Percentiles rank a stretch among this genome's conserved stretches.
phyloP scores from a whole-genome alignment of 2,113 vertebrate species.

The Himantopus leucocephalus region DNA sequence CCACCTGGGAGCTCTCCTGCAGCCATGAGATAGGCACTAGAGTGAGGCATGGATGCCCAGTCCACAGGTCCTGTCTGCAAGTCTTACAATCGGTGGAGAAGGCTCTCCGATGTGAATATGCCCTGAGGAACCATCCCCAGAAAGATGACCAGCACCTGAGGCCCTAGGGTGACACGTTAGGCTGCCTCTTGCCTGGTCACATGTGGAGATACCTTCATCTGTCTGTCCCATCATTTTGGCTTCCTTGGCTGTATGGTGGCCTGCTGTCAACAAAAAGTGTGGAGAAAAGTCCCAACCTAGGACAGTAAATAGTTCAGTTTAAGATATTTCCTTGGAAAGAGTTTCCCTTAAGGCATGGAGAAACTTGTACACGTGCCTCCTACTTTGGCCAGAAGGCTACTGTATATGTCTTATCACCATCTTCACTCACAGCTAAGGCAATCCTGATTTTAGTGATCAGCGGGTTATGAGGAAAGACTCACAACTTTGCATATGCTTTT shows the following conservation, averaged over 20 bases:
- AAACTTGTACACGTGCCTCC: fast-evolving
- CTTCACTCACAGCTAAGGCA: fast-evolving
- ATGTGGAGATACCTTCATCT: background rate
- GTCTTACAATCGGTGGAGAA: background rate
- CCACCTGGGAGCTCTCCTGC: background rate
- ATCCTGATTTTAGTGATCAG: background rate
- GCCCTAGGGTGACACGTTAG: background rate
- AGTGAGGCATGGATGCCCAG: background rate
- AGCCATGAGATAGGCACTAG: background rate
- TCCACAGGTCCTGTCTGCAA: background rate
- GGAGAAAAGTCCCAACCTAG: background rate
- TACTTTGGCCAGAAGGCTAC: background rate
- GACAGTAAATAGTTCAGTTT: background rate
- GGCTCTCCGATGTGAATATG: fast-evolving
- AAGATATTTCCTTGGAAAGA: background rate
- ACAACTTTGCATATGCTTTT: background rate
- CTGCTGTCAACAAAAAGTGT: background rate
- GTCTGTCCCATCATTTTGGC: background rate
- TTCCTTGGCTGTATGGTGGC: background rate
- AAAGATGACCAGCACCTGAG: background rate
- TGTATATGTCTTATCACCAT: background rate
- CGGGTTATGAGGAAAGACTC: background rate
- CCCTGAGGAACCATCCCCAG: background rate
- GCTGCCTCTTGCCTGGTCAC: background rate
- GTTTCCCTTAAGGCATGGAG: background rate